Evolutionary conservation across 1,140 invertebrate genomes (phyloP), one percentile per base, ranked within the genome.

Genomic region (Drosophila santomea): DNA sequence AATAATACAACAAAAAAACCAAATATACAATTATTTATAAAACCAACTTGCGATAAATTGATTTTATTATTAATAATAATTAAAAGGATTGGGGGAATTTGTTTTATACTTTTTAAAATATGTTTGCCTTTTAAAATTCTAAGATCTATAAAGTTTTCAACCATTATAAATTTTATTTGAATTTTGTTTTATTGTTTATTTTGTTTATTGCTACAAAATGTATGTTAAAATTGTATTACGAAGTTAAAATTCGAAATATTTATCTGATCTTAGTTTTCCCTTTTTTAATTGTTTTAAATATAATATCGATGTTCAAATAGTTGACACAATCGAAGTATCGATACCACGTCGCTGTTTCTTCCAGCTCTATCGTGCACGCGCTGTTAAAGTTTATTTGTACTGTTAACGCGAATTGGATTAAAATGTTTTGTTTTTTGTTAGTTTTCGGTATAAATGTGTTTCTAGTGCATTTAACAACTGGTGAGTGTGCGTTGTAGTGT

Each of bases 11-110:
- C 63, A 69, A 55, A 59, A 80, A 77, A 85, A 85, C 78, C 82
- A 85, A 86, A 83, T 60, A 84, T 84, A 80, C 57, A 82, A 64
- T 69, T 68, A 69, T 74, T 78, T 68, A 74, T 74, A 76, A 77
- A 68, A 60, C n/a, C 28, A 50, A 38, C 20, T 4, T 15, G 10
- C 12, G 8, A 23, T 11, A 20, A 20, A 20, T 3, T n/a, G 4
- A 4, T 14, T 43, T 45, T 20, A 12, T 45, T 12, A 11, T 45
- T 3, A 32, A 8, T 10, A 32, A 3, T 32, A 2, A 32, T 8
- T 8, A 32, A 32, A 28, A 8, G 2, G 1, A 8, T 8, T 32
- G 28, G 7, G 36, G 36, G 3, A 38, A 14, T 4, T 14, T 14
- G 3, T 4, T 38, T 38, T 12, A 12, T 4, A 38, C 10, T 1